These are phyloP conservation scores for Rhagologus leucostigma DNA, from an alignment of 2,113 vertebrate genomes.

Conservation along the genomic window DNA sequence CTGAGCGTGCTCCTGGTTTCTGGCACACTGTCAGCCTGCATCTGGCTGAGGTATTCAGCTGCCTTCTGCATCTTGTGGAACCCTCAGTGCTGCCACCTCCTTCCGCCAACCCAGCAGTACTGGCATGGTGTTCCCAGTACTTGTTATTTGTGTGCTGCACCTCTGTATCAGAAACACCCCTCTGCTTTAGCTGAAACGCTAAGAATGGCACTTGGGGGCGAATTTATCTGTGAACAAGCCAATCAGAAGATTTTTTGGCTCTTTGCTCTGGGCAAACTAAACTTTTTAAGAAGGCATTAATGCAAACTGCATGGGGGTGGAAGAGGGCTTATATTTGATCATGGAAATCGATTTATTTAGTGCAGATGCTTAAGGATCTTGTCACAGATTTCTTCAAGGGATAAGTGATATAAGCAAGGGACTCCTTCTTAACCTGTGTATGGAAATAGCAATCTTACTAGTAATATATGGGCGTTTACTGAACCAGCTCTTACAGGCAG, in stretches of 20 bases:
- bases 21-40: background rate
- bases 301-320: background rate
- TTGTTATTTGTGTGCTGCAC: background rate
- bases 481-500: background rate
- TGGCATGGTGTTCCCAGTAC: background rate
- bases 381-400: background rate
- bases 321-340: background rate
- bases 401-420: background rate
- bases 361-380: background rate
- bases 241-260: background rate
- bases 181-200: background rate
- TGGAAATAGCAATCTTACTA: background rate
- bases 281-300: background rate
- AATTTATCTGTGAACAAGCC: background rate
- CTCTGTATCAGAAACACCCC: background rate
- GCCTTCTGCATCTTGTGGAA: background rate
- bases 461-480: background rate
- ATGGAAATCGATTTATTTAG: background rate
- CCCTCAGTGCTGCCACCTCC: background rate
- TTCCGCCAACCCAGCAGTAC: background rate
- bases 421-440: background rate
- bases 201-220: accelerated
- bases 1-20: background rate
- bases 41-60: background rate
- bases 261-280: background rate